Evolutionary conservation across 2,797 vertebrate species (phyloP), one percentile per base, ranked within the genome.

Genomic region (Molossus alvarezi): DNA sequence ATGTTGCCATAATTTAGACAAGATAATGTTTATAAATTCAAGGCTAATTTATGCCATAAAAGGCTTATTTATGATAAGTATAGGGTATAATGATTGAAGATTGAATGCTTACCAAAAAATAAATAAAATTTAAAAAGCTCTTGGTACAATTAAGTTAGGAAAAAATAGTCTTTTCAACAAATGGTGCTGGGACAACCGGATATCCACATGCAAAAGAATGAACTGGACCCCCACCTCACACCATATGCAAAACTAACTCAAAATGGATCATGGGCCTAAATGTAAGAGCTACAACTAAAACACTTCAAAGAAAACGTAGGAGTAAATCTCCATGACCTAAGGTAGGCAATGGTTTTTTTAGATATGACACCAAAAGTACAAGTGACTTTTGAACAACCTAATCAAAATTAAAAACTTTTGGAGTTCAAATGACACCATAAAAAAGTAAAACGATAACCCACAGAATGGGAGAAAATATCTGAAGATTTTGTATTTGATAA

Each of bases 151-250:
- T 65, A 90, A 87, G 23, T 67, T 0, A 33, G 55, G 55, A 81
- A 94, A 90, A 53, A 79, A 92, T 45, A 67, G 25, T 60, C 21
- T 82, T 87, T 73, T 65, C 55, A 88, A 89, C 29, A 85, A 85
- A 20, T 41, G 15, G 45, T 69, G 9, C 41, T 80, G 29, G 8
- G 18, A 81, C 27, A 94, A 89, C 8, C 82, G 15, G 10, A 77
- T 71, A 91, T 12, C 25, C 41, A 91, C 13, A 33, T 60, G 29
- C 9, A 73, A 80, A 85, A 80, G 62, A 80, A 75, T 88, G n/a
- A 85, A 75, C 6, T 95, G 37, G 14, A 91, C 27, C 13, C 25
- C 3, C 6, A 13, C 23, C 11, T 81, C 45, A 94, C 2, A 45
- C n/a, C 4, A 92, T n/a, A 57, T 33, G 11, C 12, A 96, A 81